Evolutionary conservation across 2,888 invertebrate species (phyloP).

Genomic region (Aporophyla nigra): DNA sequence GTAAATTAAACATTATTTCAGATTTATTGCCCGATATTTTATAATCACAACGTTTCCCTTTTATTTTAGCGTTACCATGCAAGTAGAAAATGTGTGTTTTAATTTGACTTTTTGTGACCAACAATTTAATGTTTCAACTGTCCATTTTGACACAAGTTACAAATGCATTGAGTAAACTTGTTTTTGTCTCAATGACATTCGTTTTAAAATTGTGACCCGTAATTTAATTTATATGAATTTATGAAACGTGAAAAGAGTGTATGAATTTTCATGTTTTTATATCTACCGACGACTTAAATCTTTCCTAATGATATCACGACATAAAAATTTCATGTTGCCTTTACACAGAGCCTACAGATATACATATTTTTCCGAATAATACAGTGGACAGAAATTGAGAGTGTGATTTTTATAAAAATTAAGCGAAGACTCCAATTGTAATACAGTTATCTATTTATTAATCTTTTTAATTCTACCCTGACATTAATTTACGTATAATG

Average conservation of each 20-base stretch:
- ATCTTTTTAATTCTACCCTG: slow-evolving; percentile 92
- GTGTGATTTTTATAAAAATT: slow-evolving; percentile 84
- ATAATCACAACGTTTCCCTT: slow-evolving; percentile 30
- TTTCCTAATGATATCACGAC: slow-evolving; percentile 85
- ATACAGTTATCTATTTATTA: slow-evolving; percentile 85
- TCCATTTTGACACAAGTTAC: slow-evolving; percentile 35
- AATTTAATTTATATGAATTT: slow-evolving; percentile 51
- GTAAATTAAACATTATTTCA: slow-evolving; percentile 9
- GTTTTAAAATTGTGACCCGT: slow-evolving; percentile 34
- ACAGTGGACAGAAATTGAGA: slow-evolving; percentile 88
- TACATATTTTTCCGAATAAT: slow-evolving; percentile 74
- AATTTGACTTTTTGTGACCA: slow-evolving; percentile 28
- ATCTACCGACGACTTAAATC: slow-evolving; percentile 76
- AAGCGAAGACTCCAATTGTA: slow-evolving; percentile 85
- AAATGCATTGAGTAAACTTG: slow-evolving; percentile 43
- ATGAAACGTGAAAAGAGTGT: slow-evolving; percentile 38
- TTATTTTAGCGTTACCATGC: slow-evolving; percentile 34
- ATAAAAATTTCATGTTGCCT: slow-evolving; percentile 73
- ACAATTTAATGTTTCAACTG: slow-evolving; percentile 18
- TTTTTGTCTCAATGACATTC: slow-evolving; percentile 43
- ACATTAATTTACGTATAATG: slow-evolving; percentile 97
- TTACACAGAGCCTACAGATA: slow-evolving; percentile 71
- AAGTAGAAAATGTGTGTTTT: slow-evolving; percentile 33
- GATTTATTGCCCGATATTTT: slow-evolving; percentile 32
- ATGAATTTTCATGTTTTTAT: slow-evolving; percentile 65